Conservation (phyloP, 2,113 vertebrate genomes). For the Uria lomvia region DNA sequence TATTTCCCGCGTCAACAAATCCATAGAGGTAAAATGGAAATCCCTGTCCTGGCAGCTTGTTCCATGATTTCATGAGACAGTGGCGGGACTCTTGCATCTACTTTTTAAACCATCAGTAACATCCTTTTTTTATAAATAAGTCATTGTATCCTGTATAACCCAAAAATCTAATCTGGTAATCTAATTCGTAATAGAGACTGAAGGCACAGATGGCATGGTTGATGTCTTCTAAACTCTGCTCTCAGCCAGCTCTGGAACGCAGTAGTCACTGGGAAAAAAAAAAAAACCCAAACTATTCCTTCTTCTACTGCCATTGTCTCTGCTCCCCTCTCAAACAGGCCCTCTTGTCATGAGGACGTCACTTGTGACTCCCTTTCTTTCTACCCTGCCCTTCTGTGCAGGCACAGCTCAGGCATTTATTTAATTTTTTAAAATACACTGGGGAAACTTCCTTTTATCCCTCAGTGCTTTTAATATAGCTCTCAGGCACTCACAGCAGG, state of each 20-base stretch:
- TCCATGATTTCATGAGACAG: background rate
- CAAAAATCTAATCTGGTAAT: slow-evolving; percentile 7
- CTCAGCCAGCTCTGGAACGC: background rate
- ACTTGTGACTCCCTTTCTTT: background rate
- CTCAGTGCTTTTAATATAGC: background rate
- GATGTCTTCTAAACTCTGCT: background rate
- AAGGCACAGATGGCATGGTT: background rate
- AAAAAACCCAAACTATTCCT: background rate
- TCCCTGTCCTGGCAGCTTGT: background rate
- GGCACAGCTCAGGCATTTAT: background rate
- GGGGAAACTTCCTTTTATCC: background rate
- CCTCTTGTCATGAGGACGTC: background rate
- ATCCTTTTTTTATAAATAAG: background rate
- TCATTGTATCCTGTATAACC: background rate
- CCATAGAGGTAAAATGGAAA: background rate
- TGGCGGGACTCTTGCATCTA: background rate
- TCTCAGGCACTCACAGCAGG: background rate
- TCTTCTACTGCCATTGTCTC: background rate
- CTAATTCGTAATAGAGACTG: background rate
- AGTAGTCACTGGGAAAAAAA: background rate
- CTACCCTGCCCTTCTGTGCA: background rate
- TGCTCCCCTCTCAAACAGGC: background rate
- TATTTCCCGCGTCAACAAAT: background rate
- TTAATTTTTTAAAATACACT: background rate
- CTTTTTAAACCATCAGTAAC: background rate